Evolutionary conservation across 2,113 vertebrate species (phyloP).

Genomic region (Paracanthobrama guichenoti): DNA sequence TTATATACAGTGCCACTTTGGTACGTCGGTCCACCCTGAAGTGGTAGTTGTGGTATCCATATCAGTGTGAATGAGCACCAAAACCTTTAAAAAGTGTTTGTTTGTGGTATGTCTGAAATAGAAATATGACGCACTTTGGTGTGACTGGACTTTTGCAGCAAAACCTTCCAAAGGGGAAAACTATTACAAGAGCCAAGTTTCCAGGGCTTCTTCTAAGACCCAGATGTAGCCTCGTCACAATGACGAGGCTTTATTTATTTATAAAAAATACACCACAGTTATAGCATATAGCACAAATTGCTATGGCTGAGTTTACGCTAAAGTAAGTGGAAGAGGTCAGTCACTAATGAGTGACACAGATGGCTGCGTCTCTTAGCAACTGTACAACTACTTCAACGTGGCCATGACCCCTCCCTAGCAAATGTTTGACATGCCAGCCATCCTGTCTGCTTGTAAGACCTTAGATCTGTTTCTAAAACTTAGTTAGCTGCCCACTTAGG

Average conservation of each 20-base stretch:
- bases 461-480: conserved; percentile 20
- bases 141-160: conserved; percentile 56
- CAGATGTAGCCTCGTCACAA: conserved; percentile 17
- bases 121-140: conserved; percentile 58
- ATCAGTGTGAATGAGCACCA: conserved; percentile 55
- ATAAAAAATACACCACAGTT: not conserved
- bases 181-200: conserved; percentile 51
- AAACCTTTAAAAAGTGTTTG: conserved; percentile 52
- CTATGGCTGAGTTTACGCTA: conserved; percentile 6
- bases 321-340: conserved; percentile 36
- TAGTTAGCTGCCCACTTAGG: not conserved
- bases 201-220: not conserved
- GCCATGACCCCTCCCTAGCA: conserved; percentile 22
- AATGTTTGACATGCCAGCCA: conserved; percentile 24
- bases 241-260: conserved; percentile 11
- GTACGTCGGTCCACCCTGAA: conserved; percentile 42
- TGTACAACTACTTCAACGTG: conserved; percentile 25
- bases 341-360: conserved; percentile 46
- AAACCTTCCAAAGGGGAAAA: conserved; percentile 59
- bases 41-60: conserved; percentile 49
- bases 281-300: not conserved
- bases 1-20: conserved; percentile 17
- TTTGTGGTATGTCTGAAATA: conserved; percentile 54
- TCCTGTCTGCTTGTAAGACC: conserved; percentile 3
- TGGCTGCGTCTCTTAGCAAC: conserved; percentile 52